phyloP scores from a whole-genome alignment of 2,797 vertebrate species.

The Sebastes itinus region DNA sequence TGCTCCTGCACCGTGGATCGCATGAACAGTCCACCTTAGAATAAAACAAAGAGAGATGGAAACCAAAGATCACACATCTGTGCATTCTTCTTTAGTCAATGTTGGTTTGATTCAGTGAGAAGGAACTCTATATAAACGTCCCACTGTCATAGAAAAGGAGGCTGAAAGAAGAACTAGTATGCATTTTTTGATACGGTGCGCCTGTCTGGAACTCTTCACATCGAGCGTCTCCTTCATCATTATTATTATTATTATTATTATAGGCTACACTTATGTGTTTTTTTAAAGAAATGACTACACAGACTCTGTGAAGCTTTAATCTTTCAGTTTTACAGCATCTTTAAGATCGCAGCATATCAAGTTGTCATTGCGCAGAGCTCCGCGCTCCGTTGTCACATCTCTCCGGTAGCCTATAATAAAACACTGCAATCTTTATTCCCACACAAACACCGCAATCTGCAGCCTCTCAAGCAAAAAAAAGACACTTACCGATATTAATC shows the following conservation, averaged over 20 bases:
- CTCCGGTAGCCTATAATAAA: constrained; percentile 6
- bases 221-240: neutral
- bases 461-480: neutral
- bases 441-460: neutral
- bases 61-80: constrained; percentile 39
- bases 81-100: neutral
- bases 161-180: constrained; percentile 6
- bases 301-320: neutral
- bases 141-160: neutral
- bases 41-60: constrained; percentile 47
- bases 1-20: constrained; percentile 99
- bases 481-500: constrained; percentile 96
- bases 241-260: neutral
- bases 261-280: neutral
- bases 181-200: constrained; percentile 27
- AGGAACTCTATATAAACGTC: neutral
- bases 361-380: constrained; percentile 66
- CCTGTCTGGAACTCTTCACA: constrained; percentile 50
- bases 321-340: constrained; percentile 27
- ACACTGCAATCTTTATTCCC: neutral
- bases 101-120: neutral
- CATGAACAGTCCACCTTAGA: constrained; percentile 97
- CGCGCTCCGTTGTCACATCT: constrained; percentile 34
- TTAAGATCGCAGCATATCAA: constrained; percentile 42
- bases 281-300: neutral